Base-by-base conservation (phyloP, 2,888 invertebrate genomes). In the Drosophila putrida region DNA sequence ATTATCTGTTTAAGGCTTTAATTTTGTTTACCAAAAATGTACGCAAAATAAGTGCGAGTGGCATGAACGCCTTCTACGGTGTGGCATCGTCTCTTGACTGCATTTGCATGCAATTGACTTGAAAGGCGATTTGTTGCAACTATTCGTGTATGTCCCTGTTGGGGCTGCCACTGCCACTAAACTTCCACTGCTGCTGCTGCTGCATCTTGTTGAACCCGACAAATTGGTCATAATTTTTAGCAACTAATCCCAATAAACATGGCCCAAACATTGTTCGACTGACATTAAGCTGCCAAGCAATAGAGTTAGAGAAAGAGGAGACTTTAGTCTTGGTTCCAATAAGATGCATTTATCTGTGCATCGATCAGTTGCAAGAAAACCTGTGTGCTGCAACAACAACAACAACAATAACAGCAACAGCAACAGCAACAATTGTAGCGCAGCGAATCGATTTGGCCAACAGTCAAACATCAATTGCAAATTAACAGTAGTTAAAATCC, bases 191-290 rank as follows among this genome's bases (percentile, higher is more conserved):
- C 49, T 53, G 63, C 35, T 9, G 20, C 39, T 54, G 38, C 62
- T 63, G 81, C 75, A 77, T 82, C 78, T 75, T 75, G 81, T 82
- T 83, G 85, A 80, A 73, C 74, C 49, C 82, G 87, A 84, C 90
- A 90, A 90, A 90, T 90, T 90, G 90, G 90, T 90, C 89, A 90
- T 90, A 90, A 90, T 89, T 90, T 87, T 80, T 63, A 78, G 75
- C 89, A 81, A 79, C 84, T 90, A 90, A 90, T 90, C 90, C 90
- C 88, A 84, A 90, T 90, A 90, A 90, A 87, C 90, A 89, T 88
- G 82, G 80, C 79, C 78, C 71, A 80, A 79, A 80, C 89, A 89
- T 87, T 89, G 83, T 88, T 75, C 73, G 68, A 57, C 74, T 87
- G 89, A 88, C 89, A 79, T 78, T 90, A 90, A 90, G 90, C 86